Evolutionary conservation across 2,797 vertebrate species (phyloP).

Genomic region (Gallirallus australis): DNA sequence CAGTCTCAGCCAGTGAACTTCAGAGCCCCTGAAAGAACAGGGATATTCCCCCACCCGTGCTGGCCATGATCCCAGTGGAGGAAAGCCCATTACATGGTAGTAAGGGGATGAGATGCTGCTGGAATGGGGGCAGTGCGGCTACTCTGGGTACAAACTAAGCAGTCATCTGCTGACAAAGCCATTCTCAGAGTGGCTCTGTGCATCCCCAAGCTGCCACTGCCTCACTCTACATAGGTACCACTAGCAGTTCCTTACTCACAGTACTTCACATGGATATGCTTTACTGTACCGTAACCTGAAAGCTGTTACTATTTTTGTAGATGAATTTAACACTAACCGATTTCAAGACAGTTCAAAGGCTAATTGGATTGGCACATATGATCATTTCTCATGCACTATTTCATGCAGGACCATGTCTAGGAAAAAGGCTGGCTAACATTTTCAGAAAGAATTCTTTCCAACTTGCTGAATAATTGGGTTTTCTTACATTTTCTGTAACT

Average conservation of each 20-base stretch:
- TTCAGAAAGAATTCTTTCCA: neutral
- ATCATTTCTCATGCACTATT: neutral
- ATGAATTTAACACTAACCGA: neutral
- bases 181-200: neutral
- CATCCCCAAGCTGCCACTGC: neutral
- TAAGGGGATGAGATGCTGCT: rapidly evolving
- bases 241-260: neutral
- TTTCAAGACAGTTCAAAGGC: neutral
- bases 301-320: neutral
- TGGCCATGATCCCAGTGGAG: neutral
- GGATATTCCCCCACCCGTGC: rapidly evolving
- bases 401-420: neutral
- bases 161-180: neutral
- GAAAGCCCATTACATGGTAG: neutral
- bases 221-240: neutral
- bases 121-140: neutral
- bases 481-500: neutral
- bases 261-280: neutral
- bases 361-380: neutral
- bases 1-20: neutral
- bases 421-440: neutral
- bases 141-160: neutral
- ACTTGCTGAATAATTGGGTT: neutral
- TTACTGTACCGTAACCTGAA: neutral
- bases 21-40: rapidly evolving